phyloP scores from a whole-genome alignment of 2,113 vertebrate species.

The Notarius quadriscutis region DNA sequence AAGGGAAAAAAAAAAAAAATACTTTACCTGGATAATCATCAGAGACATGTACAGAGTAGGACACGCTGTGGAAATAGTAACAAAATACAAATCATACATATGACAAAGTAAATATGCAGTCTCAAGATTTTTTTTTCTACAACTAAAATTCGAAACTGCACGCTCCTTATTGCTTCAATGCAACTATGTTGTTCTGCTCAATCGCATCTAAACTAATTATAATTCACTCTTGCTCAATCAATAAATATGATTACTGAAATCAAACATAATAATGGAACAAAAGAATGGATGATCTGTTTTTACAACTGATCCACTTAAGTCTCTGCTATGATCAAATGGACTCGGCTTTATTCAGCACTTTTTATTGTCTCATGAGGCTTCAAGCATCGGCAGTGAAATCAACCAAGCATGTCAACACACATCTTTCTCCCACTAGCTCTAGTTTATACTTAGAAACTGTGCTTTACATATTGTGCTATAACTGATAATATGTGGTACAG shows the following conservation, averaged over 20 bases:
- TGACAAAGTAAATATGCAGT: not conserved
- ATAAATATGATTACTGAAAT: not conserved
- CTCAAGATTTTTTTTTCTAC: not conserved
- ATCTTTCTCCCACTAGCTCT: not conserved
- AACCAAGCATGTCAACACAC: constrained; percentile 17
- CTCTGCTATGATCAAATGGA: constrained; percentile 31
- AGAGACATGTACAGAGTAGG: constrained; percentile 86
- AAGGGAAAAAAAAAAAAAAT: not conserved
- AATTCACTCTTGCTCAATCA: not conserved
- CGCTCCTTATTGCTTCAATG: not conserved
- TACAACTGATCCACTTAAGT: not conserved
- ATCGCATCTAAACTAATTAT: not conserved
- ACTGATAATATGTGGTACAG: not conserved
- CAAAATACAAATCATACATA: constrained; percentile 20
- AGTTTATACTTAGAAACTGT: not conserved
- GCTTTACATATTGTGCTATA: constrained; percentile 28
- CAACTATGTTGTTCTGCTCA: not conserved
- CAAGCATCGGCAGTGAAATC: constrained; percentile 23
- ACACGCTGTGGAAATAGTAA: constrained; percentile 73
- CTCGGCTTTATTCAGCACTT: constrained; percentile 24
- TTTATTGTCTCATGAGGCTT: not conserved
- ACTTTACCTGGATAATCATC: constrained; percentile 88
- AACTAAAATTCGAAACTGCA: not conserved
- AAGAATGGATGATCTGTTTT: constrained; percentile 8
- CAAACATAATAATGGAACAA: not conserved